These are phyloP conservation scores for Salpingus planirostris DNA, from an alignment of 2,888 invertebrate genomes.

Conservation along the genomic window DNA sequence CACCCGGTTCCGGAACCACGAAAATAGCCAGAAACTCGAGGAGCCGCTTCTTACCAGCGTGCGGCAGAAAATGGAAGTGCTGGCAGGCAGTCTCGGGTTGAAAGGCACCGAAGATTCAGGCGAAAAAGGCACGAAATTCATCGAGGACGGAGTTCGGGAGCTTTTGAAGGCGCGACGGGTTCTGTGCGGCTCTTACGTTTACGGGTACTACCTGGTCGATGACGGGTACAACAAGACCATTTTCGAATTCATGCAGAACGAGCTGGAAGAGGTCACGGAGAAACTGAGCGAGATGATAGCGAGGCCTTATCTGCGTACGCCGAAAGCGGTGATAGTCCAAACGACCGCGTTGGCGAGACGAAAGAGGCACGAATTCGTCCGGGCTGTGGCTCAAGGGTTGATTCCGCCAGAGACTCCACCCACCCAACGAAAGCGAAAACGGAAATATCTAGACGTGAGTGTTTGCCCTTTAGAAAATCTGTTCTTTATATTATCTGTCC, in stretches of 20 bases:
- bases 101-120: conserved; percentile 39
- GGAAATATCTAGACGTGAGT: conserved; percentile 43
- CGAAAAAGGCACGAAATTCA: conserved; percentile 46
- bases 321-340: conserved; percentile 52
- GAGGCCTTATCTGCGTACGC: conserved; percentile 52
- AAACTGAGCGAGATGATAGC: conserved; percentile 58
- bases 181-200: conserved; percentile 58
- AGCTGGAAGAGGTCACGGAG: conserved; percentile 57
- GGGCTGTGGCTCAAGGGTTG: conserved; percentile 49
- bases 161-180: conserved; percentile 53
- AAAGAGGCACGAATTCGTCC: conserved; percentile 54
- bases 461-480: background rate
- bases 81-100: conserved; percentile 45
- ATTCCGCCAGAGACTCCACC: conserved; percentile 55
- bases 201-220: conserved; percentile 57
- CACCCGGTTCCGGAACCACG: conserved; percentile 55
- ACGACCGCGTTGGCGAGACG: conserved; percentile 50
- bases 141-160: conserved; percentile 56
- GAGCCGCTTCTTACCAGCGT: conserved; percentile 51
- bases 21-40: conserved; percentile 55
- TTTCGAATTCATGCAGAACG: conserved; percentile 63
- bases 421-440: conserved; percentile 44
- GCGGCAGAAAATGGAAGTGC: conserved; percentile 52
- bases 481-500: background rate
- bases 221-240: conserved; percentile 56